Evolutionary conservation across 2,113 vertebrate genomes (phyloP).

Genomic region (Actinemys pallida): DNA sequence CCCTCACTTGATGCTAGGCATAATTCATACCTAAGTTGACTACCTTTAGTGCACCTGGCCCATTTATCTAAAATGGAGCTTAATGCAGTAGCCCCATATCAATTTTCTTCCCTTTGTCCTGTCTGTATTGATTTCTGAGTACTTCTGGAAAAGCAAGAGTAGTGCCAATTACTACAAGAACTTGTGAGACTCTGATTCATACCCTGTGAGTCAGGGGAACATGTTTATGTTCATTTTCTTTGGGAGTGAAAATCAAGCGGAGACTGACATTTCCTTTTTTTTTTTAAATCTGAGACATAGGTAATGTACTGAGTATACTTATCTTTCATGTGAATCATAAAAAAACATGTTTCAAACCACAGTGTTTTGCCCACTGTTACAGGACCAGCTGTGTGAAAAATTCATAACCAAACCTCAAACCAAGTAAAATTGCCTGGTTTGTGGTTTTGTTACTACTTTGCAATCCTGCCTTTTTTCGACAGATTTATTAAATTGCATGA

Average conservation of each 20-base stretch:
- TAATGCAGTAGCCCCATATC: not conserved
- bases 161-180: slow-evolving; percentile 32
- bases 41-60: not conserved
- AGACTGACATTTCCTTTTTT: slow-evolving; percentile 38
- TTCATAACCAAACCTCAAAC: not conserved
- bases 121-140: slow-evolving; percentile 50
- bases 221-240: slow-evolving; percentile 41
- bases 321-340: slow-evolving; percentile 65
- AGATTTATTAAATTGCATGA: slow-evolving; percentile 18
- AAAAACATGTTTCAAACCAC: slow-evolving; percentile 59
- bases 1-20: not conserved
- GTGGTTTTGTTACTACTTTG: slow-evolving; percentile 1
- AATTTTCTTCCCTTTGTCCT: slow-evolving; percentile 43
- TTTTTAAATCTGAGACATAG: slow-evolving; percentile 14
- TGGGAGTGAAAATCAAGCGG: slow-evolving; percentile 37
- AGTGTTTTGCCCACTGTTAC: slow-evolving; percentile 33
- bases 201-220: slow-evolving; percentile 28
- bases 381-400: slow-evolving; percentile 2
- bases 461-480: slow-evolving; percentile 31
- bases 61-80: not conserved
- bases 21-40: not conserved
- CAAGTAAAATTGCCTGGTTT: slow-evolving; percentile 1
- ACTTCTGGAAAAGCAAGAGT: slow-evolving; percentile 15
- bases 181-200: slow-evolving; percentile 41
- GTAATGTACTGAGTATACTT: slow-evolving; percentile 29